These are phyloP conservation scores for Sciurus carolinensis DNA, from an alignment of 2,797 vertebrate species.

Conservation along the genomic window DNA sequence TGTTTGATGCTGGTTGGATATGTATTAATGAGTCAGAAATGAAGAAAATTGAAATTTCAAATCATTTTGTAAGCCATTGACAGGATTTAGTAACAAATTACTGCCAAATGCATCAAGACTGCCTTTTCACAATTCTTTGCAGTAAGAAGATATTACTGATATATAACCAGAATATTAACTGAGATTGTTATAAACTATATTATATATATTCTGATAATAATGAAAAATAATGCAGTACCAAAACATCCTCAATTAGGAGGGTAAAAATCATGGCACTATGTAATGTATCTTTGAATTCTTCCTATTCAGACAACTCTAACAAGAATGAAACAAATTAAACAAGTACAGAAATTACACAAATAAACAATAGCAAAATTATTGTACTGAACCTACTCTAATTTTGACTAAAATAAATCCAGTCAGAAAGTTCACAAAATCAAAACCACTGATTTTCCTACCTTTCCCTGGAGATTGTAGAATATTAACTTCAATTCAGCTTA, in stretches of 20 bases:
- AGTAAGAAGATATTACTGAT: background rate
- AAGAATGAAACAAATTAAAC: background rate
- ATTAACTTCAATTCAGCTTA: background rate
- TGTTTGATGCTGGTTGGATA: background rate
- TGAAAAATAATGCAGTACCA: background rate
- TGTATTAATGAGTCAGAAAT: conserved; percentile 4
- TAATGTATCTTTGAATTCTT: background rate
- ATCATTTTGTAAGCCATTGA: background rate
- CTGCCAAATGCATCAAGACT: background rate
- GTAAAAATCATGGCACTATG: background rate
- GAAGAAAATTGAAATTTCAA: conserved; percentile 1
- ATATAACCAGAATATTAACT: conserved; percentile 10
- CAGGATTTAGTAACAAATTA: background rate
- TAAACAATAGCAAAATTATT: conserved; percentile 12
- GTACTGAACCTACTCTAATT: background rate
- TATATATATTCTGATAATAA: background rate
- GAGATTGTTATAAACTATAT: background rate
- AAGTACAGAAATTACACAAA: background rate
- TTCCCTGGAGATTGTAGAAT: background rate
- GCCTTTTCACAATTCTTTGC: conserved; percentile 20
- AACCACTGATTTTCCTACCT: background rate
- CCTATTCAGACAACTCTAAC: background rate
- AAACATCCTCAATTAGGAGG: background rate
- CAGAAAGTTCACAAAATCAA: background rate
- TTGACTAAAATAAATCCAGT: background rate